Conservation (phyloP, 2,888 invertebrate species). For the Ditula angustiorana region DNA sequence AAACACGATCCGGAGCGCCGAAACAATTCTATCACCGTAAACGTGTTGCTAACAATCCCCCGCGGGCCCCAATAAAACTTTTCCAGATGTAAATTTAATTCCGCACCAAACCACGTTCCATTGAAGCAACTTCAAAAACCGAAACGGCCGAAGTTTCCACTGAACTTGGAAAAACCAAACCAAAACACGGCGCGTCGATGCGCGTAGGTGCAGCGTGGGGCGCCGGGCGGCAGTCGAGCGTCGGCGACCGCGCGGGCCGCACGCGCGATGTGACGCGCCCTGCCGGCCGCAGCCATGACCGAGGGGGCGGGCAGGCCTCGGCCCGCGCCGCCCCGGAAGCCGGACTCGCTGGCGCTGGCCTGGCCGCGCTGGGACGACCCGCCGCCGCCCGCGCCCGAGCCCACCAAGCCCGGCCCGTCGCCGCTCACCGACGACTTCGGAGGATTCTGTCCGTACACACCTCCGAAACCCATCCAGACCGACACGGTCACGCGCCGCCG, state of each 20-base stretch:
- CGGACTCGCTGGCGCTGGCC: conserved; percentile 71
- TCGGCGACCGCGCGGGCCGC: conserved; percentile 63
- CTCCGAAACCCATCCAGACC: conserved; percentile 73
- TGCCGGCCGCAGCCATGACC: conserved; percentile 71
- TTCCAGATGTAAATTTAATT: conserved; percentile 36
- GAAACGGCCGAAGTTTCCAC: conserved; percentile 13
- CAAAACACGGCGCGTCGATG: conserved; percentile 45
- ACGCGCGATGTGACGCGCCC: conserved; percentile 63
- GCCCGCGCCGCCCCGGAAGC: conserved; percentile 83
- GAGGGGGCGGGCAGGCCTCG: conserved; percentile 80
- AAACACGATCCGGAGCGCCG: conserved; percentile 1
- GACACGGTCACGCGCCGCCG: conserved; percentile 46
- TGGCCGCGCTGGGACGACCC: conserved; percentile 80
- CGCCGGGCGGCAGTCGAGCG: conserved; percentile 50
- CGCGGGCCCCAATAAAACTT: conserved; percentile 33
- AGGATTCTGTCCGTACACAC: conserved; percentile 85
- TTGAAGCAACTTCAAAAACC: conserved; percentile 36
- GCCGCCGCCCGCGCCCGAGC: conserved; percentile 80
- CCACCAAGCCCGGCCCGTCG: conserved; percentile 49
- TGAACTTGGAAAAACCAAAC: conserved; percentile 43
- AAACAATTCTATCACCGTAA: conserved; percentile 33
- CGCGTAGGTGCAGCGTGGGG: conserved; percentile 46
- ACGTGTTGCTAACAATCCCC: conserved; percentile 25
- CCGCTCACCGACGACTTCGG: conserved; percentile 70
- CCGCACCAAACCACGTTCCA: conserved; percentile 21